Evolutionary conservation across 2,113 vertebrate species (phyloP), one percentile per base, ranked within the genome.

Genomic region (Calidris pygmaea): DNA sequence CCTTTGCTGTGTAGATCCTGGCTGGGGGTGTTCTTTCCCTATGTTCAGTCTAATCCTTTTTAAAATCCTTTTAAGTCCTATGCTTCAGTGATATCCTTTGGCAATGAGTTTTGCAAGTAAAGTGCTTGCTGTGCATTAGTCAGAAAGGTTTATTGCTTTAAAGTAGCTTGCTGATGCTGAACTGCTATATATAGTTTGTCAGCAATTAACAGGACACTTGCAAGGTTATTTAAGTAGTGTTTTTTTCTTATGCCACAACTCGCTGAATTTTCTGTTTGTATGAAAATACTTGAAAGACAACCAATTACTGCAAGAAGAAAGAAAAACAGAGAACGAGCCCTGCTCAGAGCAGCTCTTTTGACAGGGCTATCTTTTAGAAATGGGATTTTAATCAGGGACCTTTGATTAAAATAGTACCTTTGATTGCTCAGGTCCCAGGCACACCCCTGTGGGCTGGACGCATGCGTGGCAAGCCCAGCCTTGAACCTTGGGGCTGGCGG

Each of bases 11-110:
- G 47, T 14, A 71, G 72, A 67, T 87, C 63, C 68, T 62, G 29
- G 90, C 80, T 93, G 85, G 58, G 89, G 85, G 43, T 96, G 89
- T 89, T 89, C 93, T 96, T 85, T 84, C 93, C 78, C 68, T 74
- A 41, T 1, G 0, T 72, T 85, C 65, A 45, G 19, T 4, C 62
- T 96, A 94, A 96, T 89, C 91, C 94, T 85, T 87, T 63, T 43
- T 9, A 85, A 95, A 87, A 63, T 43, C 87, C 95, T 59, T 53
- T 35, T 94, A 95, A 95, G 66, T 79, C 95, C 84, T 43, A 9
- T 60, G 73, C 87, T 81, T 59, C 84, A 37, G 70, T 29, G 85
- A 56, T 97, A 39, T 95, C 95, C 96, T 68, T 96, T 95, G 91
- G 95, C 96, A 73, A 75, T 6, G 87, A 60, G 87, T 87, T 96